Base-by-base conservation (phyloP, 2,888 invertebrate species). In the Aspidiotus destructor region DNA sequence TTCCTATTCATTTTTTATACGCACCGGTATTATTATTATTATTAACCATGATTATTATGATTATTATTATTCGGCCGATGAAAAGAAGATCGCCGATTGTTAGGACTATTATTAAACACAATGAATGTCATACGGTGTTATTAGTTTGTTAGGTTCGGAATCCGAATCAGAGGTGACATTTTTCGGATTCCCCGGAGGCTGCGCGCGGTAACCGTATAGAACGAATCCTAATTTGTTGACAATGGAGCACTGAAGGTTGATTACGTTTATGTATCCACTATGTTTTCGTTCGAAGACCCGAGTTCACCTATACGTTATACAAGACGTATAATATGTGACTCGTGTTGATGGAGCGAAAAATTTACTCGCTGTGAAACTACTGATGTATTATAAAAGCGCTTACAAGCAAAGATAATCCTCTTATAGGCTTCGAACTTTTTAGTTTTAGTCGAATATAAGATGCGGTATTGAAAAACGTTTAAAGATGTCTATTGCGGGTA, bases 141-240 rank as follows among this genome's bases (percentile, higher is more conserved):
- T 58, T 58, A 58, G 58, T 58, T 58, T 40, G 58, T 58, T 58
- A 28, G 16, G 40, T 58, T 58, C 58, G 58, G 58, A 28, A 58
- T 40, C 13, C 16, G 58, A 58, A 58, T 58, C 58, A 40, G 40
- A 58, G 58, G 58, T 58, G 58, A 58, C 58, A 58, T 58, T 28
- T 58, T 58, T 58, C 17, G 58, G 58, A 28, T 40, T 58, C 58
- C 58, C 58, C 58, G 13, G 58, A 28, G 28, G 58, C 11, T 48
- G n/a, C 11, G n/a, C 11, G n/a, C n/a, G 10, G n/a, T 11, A 48
- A 48, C n/a, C 48, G 48, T 48, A 48, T 11, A 48, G 11, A 48
- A n/a, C 48, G 11, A 48, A n/a, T 48, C 48, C 48, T 48, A 48
- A 48, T 48, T 48, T 48, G 48, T 48, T 48, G 48, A 48, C 48